A percentile compares a stretch with the other conserved stretches of the same genome.
phyloP scores from a whole-genome alignment of 2,797 vertebrate species.

The Alcedo quadribrachys region DNA sequence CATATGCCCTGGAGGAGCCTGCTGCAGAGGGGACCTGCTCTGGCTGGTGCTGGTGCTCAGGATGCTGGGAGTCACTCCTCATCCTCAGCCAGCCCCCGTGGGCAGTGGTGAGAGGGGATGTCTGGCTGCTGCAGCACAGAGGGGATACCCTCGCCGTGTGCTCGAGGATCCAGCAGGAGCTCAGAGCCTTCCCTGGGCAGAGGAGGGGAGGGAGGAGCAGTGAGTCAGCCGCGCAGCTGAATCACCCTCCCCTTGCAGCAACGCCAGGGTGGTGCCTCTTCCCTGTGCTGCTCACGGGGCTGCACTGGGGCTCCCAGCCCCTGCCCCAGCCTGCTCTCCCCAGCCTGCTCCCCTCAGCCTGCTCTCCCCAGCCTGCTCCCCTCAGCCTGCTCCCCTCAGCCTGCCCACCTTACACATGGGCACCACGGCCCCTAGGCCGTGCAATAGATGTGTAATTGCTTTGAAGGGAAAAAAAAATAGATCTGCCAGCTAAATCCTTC shows the following conservation, averaged over 20 bases:
- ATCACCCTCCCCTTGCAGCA: not conserved
- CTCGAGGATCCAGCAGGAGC: constrained; percentile 18
- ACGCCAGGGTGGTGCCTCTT: constrained; percentile 6
- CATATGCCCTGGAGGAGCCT: not conserved
- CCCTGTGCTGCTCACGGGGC: not conserved
- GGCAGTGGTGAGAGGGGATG: not conserved
- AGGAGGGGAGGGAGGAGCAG: not conserved
- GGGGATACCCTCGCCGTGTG: not conserved
- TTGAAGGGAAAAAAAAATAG: not conserved
- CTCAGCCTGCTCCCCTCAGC: not conserved
- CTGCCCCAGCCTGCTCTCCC: too few species aligned
- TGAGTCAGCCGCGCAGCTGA: constrained; percentile 20
- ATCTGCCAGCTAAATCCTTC: not conserved
- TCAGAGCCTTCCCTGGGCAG: constrained; percentile 3
- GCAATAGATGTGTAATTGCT: not conserved
- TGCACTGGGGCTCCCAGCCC: not conserved
- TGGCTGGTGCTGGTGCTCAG: not conserved
- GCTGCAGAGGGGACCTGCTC: not conserved
- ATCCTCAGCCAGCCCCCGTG: not conserved
- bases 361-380: too few species aligned
- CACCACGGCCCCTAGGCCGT: not conserved
- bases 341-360: too few species aligned
- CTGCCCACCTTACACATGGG: not conserved
- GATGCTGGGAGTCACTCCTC: not conserved
- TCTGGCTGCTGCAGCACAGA: not conserved